Evolutionary conservation across 1,140 invertebrate species (phyloP).

Genomic region (Orussus abietinus): DNA sequence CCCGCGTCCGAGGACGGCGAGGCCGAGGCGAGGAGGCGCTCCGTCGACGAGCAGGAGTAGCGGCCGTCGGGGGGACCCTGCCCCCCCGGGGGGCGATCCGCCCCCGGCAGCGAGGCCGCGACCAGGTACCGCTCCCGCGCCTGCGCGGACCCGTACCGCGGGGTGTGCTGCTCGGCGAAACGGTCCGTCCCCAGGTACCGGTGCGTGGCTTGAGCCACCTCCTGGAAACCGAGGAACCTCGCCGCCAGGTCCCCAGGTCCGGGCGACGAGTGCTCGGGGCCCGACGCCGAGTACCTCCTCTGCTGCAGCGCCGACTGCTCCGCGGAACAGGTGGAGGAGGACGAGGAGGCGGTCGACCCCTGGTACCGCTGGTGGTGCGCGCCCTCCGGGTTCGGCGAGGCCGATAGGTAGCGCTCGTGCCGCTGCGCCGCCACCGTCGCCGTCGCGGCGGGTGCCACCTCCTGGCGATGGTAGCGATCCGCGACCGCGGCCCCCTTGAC

Average conservation of each 20-base stretch:
- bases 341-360: constrained; percentile 22
- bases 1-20: constrained; percentile 55
- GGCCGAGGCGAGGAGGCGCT: constrained; percentile 42
- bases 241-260: constrained; percentile 22
- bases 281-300: constrained; percentile 28
- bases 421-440: constrained; percentile 22
- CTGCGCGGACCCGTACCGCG: constrained; percentile 44
- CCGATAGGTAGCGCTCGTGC: constrained; percentile 40
- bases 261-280: constrained; percentile 35
- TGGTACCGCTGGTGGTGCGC: constrained; percentile 45
- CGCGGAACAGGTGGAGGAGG: constrained; percentile 9
- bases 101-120: constrained; percentile 49
- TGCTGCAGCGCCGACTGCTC: constrained; percentile 10
- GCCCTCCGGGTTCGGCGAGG: constrained; percentile 38
- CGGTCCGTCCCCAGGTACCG: constrained; percentile 49
- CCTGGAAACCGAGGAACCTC: constrained; percentile 33
- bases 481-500: constrained; percentile 31
- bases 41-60: constrained; percentile 40
- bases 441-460: no score
- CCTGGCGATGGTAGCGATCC: constrained; percentile 31
- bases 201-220: constrained; percentile 29
- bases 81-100: constrained; percentile 52
- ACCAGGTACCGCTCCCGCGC: constrained; percentile 39
- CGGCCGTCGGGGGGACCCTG: constrained; percentile 45
- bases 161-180: constrained; percentile 54